These are phyloP conservation scores for Hypotaenidia philippensis DNA, from an alignment of 2,797 vertebrate genomes.

Conservation along the genomic window DNA sequence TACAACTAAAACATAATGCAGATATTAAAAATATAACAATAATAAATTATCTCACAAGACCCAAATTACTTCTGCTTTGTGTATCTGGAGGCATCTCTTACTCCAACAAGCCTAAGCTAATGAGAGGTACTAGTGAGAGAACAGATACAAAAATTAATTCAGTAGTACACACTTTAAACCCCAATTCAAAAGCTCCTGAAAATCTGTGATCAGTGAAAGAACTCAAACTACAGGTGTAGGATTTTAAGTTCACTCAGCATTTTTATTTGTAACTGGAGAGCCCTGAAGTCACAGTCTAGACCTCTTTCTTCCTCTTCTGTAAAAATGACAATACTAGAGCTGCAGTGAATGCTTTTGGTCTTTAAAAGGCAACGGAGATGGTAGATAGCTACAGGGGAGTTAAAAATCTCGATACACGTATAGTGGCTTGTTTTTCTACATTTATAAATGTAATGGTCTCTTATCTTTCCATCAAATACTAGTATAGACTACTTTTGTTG, in stretches of 20 bases:
- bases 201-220: background rate
- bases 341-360: background rate
- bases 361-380: background rate
- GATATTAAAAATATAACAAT: background rate
- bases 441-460: background rate
- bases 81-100: background rate
- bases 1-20: background rate
- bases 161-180: background rate
- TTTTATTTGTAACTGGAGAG: background rate
- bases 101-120: background rate
- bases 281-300: background rate
- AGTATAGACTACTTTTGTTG: background rate
- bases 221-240: background rate
- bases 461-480: background rate
- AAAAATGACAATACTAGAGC: background rate
- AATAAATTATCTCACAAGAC: background rate
- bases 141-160: background rate
- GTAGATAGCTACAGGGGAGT: background rate
- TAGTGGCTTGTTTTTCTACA: background rate
- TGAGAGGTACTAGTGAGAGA: background rate
- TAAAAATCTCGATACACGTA: background rate
- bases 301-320: background rate
- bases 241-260: background rate
- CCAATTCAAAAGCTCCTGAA: background rate
- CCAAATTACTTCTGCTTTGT: background rate